These are phyloP conservation scores for Cladopsammia gracilis DNA, from an alignment of 64 coral and sea anemone genomes.

Conservation along the genomic window DNA sequence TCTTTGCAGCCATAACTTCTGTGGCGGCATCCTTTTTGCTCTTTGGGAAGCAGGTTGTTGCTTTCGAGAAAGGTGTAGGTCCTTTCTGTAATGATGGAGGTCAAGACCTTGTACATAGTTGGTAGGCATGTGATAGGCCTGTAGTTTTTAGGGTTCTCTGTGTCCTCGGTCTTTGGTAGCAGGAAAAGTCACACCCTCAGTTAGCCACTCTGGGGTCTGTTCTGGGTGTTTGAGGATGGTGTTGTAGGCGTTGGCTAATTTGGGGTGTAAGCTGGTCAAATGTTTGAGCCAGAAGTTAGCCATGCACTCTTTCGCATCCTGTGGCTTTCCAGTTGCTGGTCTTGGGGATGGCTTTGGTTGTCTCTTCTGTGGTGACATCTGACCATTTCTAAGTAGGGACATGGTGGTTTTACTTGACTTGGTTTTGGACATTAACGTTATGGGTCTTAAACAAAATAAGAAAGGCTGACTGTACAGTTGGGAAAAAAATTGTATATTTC, in stretches of 20 bases:
- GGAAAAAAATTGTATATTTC: no score
- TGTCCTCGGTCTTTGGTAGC: slow-evolving; percentile 1
- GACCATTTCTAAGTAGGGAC: neutral
- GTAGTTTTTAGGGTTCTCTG: no score
- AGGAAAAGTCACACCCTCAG: neutral
- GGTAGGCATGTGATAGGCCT: slow-evolving; percentile 8
- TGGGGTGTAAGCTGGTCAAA: neutral
- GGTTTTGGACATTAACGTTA: neutral
- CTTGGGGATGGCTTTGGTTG: neutral
- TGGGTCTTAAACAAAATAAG: no score
- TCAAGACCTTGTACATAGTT: slow-evolving; percentile 33
- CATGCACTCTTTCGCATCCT: neutral
- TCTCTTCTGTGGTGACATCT: neutral
- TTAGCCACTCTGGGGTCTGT: neutral
- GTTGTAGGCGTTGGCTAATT: neutral
- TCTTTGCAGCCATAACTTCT: no score
- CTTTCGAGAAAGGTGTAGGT: no score
- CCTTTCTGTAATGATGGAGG: slow-evolving; percentile 19
- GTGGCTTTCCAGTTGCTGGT: slow-evolving; percentile 17
- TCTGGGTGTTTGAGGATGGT: neutral
- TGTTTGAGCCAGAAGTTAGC: slow-evolving; percentile 14
- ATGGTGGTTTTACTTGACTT: neutral
- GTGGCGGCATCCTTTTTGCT: slow-evolving; percentile 7
- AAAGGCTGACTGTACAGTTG: no score
- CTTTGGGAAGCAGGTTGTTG: neutral